phyloP scores from a whole-genome alignment of 2,113 vertebrate genomes.

The Triplophysa rosa region DNA sequence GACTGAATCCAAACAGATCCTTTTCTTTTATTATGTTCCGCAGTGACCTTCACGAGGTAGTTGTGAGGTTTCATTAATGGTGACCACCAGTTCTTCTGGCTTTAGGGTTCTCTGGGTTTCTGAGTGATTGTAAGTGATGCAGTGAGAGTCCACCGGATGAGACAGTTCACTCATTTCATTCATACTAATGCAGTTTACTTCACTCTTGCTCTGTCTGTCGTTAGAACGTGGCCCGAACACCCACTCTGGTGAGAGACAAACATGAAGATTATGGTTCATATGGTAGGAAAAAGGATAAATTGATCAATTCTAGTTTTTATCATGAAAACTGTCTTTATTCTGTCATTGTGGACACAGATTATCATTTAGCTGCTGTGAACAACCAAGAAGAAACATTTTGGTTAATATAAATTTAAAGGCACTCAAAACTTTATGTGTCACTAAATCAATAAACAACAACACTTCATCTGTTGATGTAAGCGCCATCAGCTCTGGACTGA shows the following conservation, averaged over 20 bases:
- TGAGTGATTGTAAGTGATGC: constrained; percentile 61
- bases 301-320: no score
- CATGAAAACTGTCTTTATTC: no score
- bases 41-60: constrained; percentile 69
- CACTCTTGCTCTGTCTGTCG: constrained; percentile 73
- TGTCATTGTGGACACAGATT: no score
- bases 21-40: constrained; percentile 59
- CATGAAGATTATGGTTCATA: constrained; percentile 5
- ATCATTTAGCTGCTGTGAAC: no score
- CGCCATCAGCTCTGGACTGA: no score
- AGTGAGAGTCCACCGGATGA: constrained; percentile 57
- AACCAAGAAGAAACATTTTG: not conserved
- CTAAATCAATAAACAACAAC: no score
- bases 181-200: constrained; percentile 81
- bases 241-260: constrained; percentile 73
- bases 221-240: constrained; percentile 71
- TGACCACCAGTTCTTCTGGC: constrained; percentile 74
- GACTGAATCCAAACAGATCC: not conserved
- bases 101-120: constrained; percentile 41
- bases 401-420: no score
- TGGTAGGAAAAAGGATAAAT: no score
- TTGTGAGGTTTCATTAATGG: constrained; percentile 73
- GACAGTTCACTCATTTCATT: constrained; percentile 69
- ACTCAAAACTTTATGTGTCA: no score
- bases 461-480: no score